phyloP scores from a whole-genome alignment of 2,888 invertebrate genomes.

The Caenorhabditis panamensis region DNA sequence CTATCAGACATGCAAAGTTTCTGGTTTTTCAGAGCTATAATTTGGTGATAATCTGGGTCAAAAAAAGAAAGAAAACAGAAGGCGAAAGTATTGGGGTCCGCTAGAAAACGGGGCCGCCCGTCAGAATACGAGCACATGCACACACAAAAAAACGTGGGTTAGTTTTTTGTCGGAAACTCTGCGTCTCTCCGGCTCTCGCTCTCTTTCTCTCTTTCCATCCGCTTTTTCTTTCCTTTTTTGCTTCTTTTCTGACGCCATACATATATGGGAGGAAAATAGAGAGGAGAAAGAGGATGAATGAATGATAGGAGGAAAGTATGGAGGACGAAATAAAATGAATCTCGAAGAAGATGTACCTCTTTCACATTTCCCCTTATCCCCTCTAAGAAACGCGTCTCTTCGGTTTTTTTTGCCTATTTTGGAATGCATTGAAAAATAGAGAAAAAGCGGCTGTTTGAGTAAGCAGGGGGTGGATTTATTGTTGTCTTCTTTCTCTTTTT shows the following conservation, averaged over 20 bases:
- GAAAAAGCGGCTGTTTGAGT: background rate
- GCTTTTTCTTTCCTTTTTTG: background rate
- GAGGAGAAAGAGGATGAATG: constrained; percentile 19
- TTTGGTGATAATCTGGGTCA: too few relatives aligned
- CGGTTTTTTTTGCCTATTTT: constrained; percentile 20
- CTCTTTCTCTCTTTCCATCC: constrained; percentile 11
- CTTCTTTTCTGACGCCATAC: background rate
- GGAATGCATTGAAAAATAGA: constrained; percentile 42
- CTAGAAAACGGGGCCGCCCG: background rate
- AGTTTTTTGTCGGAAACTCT: constrained; percentile 6
- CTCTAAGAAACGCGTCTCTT: background rate
- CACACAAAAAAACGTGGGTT: constrained; percentile 29
- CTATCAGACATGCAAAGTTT: too few relatives aligned
- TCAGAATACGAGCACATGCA: constrained; percentile 15
- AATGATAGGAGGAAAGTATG: constrained; percentile 18
- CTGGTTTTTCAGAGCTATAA: too few relatives aligned
- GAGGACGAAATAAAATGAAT: constrained; percentile 19
- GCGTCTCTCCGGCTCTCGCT: constrained; percentile 21
- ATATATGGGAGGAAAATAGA: background rate
- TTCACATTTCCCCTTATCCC: constrained; percentile 14
- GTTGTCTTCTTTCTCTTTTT: background rate
- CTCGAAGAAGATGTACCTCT: constrained; percentile 24
- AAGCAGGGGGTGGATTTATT: background rate
- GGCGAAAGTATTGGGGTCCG: background rate
- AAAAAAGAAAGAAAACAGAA: background rate